These are phyloP conservation scores for Pachyrhynchus sulphureomaculatus DNA, from an alignment of 1,140 invertebrate genomes.

Conservation along the genomic window DNA sequence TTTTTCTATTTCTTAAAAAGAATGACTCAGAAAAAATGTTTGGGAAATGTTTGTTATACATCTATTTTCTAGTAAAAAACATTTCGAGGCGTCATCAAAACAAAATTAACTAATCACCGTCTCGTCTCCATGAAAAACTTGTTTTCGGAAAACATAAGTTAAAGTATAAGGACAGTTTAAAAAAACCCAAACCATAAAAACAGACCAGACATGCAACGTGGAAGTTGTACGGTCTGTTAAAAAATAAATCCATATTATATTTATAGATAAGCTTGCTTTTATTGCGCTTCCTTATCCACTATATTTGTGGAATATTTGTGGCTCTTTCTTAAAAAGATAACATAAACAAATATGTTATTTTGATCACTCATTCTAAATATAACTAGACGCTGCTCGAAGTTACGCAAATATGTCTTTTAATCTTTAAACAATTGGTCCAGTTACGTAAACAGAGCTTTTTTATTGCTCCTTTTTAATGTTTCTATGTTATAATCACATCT, in stretches of 20 bases:
- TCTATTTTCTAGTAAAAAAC: constrained; percentile 22
- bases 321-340: constrained; percentile 28
- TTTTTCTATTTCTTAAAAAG: constrained; percentile 25
- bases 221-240: background rate
- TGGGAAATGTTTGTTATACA: constrained; percentile 3
- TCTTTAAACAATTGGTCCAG: constrained; percentile 26
- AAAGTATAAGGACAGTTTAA: background rate
- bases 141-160: constrained; percentile 18
- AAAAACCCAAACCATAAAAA: background rate
- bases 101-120: constrained; percentile 10
- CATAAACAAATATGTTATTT: constrained; percentile 30
- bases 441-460: constrained; percentile 31
- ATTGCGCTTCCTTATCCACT: constrained; percentile 23
- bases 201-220: background rate
- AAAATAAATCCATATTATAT: constrained; percentile 9
- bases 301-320: constrained; percentile 21
- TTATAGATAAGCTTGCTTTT: constrained; percentile 17
- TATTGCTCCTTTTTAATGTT: constrained; percentile 16
- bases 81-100: constrained; percentile 12
- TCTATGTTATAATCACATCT: background rate
- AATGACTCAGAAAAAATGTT: constrained; percentile 23
- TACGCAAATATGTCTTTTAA: constrained; percentile 25
- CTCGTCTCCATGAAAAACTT: constrained; percentile 2
- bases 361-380: constrained; percentile 27
- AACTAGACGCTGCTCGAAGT: constrained; percentile 4